Conservation (phyloP, 2,888 invertebrate genomes). For the Cantharis flavilabris region DNA sequence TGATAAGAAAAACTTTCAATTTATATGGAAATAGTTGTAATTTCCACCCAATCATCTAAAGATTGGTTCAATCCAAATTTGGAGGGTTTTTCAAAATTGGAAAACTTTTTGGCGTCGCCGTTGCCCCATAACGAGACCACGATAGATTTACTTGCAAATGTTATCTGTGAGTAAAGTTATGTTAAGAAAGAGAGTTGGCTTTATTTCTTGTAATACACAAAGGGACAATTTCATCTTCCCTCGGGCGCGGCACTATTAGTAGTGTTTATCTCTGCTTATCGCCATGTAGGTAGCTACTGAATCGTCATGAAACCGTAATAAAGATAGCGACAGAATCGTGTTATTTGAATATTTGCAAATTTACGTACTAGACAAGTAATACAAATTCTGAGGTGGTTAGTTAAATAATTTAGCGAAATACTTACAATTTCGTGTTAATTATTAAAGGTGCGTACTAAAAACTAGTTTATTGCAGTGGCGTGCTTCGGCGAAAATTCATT, state of each 20-base stretch:
- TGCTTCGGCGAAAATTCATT: neutral
- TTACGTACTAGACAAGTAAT: slow-evolving; percentile 15
- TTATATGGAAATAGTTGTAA: no score
- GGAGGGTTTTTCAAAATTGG: neutral
- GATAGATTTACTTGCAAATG: slow-evolving; percentile 4
- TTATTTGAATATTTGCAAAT: slow-evolving; percentile 26
- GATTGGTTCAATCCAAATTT: neutral
- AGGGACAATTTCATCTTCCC: slow-evolving; percentile 31
- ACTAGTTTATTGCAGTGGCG: neutral
- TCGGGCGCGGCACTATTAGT: slow-evolving; percentile 34
- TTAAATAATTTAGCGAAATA: neutral
- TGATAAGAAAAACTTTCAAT: neutral
- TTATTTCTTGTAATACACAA: slow-evolving; percentile 30
- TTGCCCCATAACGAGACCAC: neutral
- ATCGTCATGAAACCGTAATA: slow-evolving; percentile 35
- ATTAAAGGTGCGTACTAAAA: neutral
- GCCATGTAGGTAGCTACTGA: slow-evolving; percentile 35
- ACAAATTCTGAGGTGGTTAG: slow-evolving; percentile 17
- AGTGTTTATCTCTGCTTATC: slow-evolving; percentile 38
- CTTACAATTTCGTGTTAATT: neutral
- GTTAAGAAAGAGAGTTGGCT: slow-evolving; percentile 27
- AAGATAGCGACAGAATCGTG: slow-evolving; percentile 33
- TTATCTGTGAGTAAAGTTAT: slow-evolving; percentile 25
- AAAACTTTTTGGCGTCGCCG: neutral
- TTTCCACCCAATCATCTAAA: no score